Conservation (phyloP, 2,797 vertebrate species). For the Sebastes umbrosus region DNA sequence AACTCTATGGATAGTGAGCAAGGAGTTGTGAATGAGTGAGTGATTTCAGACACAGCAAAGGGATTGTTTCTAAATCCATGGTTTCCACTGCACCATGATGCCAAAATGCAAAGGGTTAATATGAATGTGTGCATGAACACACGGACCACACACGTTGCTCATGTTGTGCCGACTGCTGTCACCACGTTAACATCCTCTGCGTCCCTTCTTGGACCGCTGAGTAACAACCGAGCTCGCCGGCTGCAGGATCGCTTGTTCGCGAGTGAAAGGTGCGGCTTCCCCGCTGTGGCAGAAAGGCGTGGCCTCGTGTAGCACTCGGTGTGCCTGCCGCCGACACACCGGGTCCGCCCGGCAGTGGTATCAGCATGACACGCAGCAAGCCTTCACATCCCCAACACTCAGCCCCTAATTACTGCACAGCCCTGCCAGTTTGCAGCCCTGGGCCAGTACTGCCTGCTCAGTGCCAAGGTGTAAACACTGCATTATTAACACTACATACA, state of each 20-base stretch:
- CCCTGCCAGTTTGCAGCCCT: slow-evolving; percentile 65
- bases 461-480: slow-evolving; percentile 77
- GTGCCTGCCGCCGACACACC: slow-evolving; percentile 22
- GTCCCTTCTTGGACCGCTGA: not conserved
- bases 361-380: slow-evolving; percentile 57
- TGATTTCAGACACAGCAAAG: too few species aligned
- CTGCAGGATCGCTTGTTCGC: not conserved
- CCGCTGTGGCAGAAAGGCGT: slow-evolving; percentile 40
- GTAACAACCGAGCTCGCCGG: not conserved
- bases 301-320: slow-evolving; percentile 9
- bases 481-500: slow-evolving; percentile 77
- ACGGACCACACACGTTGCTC: not conserved
- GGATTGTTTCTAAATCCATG: too few species aligned
- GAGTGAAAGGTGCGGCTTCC: slow-evolving; percentile 20
- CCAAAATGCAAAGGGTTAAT: not conserved
- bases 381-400: slow-evolving; percentile 56
- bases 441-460: slow-evolving; percentile 56
- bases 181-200: not conserved
- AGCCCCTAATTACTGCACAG: slow-evolving; percentile 71
- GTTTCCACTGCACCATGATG: not conserved
- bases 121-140: not conserved
- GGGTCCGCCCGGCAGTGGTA: slow-evolving; percentile 47
- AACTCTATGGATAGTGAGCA: too few species aligned
- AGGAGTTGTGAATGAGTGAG: too few species aligned
- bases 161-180: not conserved